These are phyloP conservation scores for Pachycephus smyrnensis DNA, from an alignment of 2,888 invertebrate genomes.

Conservation along the genomic window DNA sequence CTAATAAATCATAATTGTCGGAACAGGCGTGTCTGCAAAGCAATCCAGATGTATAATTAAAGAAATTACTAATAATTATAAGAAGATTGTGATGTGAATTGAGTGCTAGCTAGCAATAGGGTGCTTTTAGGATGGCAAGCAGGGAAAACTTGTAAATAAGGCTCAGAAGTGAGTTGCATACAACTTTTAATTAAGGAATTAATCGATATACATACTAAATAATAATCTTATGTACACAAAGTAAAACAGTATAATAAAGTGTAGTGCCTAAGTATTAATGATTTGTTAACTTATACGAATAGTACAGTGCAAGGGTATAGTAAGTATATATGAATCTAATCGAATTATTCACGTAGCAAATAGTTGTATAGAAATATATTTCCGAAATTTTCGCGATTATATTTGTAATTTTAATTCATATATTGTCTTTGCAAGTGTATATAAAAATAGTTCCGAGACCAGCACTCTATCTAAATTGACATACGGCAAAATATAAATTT, in stretches of 20 bases:
- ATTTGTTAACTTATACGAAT: constrained; percentile 46
- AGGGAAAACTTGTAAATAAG: constrained; percentile 60
- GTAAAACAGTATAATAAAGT: constrained; percentile 54
- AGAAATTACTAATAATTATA: constrained; percentile 17
- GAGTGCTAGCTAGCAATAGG: constrained; percentile 7
- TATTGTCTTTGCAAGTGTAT: not conserved
- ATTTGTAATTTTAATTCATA: not conserved
- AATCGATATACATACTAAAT: constrained; percentile 61
- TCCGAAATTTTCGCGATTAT: not conserved
- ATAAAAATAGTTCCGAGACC: not conserved
- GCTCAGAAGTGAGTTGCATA: constrained; percentile 62
- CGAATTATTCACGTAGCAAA: not conserved
- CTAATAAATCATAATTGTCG: constrained; percentile 2
- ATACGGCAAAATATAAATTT: not conserved
- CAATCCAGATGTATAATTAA: constrained; percentile 18
- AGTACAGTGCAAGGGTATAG: constrained; percentile 23
- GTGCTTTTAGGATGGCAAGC: constrained; percentile 52
- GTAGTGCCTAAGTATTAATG: constrained; percentile 45
- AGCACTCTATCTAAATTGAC: not conserved
- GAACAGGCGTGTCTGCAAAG: constrained; percentile 20
- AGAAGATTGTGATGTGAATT: constrained; percentile 10
- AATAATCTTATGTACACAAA: constrained; percentile 61
- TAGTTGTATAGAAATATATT: not conserved
- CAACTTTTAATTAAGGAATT: constrained; percentile 63
- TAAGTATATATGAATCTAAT: not conserved